phyloP scores from a whole-genome alignment of 2,113 vertebrate genomes.

The Sturnus vulgaris region DNA sequence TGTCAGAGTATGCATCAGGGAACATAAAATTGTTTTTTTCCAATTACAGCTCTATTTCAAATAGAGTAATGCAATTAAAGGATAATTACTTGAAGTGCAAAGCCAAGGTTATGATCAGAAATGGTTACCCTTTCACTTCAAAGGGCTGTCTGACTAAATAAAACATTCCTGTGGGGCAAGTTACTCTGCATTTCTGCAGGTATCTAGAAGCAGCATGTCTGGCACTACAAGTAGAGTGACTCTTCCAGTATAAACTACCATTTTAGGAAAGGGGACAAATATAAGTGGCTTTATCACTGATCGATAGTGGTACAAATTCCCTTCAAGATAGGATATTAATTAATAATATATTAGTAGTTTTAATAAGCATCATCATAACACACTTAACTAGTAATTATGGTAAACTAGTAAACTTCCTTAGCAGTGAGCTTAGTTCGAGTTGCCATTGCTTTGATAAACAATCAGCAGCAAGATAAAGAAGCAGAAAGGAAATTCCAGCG shows the following conservation, averaged over 20 bases:
- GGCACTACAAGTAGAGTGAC: neutral
- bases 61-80: slow-evolving; percentile 80
- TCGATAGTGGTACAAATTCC: slow-evolving; percentile 57
- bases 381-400: slow-evolving; percentile 36
- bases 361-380: slow-evolving; percentile 54
- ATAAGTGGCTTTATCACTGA: slow-evolving; percentile 24
- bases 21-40: slow-evolving; percentile 73
- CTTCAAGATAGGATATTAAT: slow-evolving; percentile 53
- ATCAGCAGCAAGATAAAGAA: slow-evolving; percentile 24
- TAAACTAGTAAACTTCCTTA: slow-evolving; percentile 52
- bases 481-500: neutral
- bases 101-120: slow-evolving; percentile 79
- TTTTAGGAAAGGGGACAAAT: neutral
- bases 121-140: slow-evolving; percentile 72
- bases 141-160: slow-evolving; percentile 70
- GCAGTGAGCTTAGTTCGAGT: slow-evolving; percentile 54
- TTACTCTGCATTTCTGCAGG: slow-evolving; percentile 35
- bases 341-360: slow-evolving; percentile 42
- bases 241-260: neutral
- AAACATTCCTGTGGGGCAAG: slow-evolving; percentile 62
- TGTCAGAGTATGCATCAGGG: slow-evolving; percentile 70
- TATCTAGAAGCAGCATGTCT: slow-evolving; percentile 18
- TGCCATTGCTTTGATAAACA: slow-evolving; percentile 52
- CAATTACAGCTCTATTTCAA: slow-evolving; percentile 79
- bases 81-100: slow-evolving; percentile 78